These are phyloP conservation scores for Spheniscus mendiculus DNA, from an alignment of 2,113 vertebrate species.

Conservation along the genomic window DNA sequence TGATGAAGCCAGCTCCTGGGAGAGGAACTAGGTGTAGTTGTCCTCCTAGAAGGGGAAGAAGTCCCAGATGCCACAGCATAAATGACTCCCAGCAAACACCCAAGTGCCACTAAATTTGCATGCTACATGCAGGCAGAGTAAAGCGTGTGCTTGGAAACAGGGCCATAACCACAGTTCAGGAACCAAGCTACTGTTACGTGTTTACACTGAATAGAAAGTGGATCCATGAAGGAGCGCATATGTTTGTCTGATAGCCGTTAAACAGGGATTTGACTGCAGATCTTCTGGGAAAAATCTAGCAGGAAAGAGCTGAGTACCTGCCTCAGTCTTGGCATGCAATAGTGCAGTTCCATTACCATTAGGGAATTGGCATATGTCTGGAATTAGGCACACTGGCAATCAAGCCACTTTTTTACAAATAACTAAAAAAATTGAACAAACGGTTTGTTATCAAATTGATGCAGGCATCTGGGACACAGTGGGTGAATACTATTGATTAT, in stretches of 20 bases:
- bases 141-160: fast-evolving
- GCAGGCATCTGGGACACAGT: conserved; percentile 47
- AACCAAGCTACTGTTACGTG: background rate
- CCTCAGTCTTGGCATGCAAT: conserved; percentile 28
- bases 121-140: fast-evolving
- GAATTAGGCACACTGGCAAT: conserved; percentile 58
- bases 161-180: fast-evolving
- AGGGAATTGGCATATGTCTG: conserved; percentile 57
- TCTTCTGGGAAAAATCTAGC: conserved; percentile 48
- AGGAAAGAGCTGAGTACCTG: conserved; percentile 22
- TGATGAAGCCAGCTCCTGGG: background rate
- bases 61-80: background rate
- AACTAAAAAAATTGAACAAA: conserved; percentile 43
- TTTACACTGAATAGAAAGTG: background rate
- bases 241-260: conserved; percentile 24
- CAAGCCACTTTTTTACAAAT: conserved; percentile 55
- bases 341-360: conserved; percentile 25
- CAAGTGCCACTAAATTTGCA: fast-evolving
- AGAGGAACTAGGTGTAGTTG: background rate
- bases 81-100: background rate
- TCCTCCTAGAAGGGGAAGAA: background rate
- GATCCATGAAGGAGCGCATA: background rate
- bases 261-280: conserved; percentile 40
- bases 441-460: conserved; percentile 61
- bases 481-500: conserved; percentile 48